Percentiles rank a stretch among this genome's conserved stretches.
These are phyloP conservation scores for Platichthys stellatus DNA, from an alignment of 2,113 vertebrate genomes.

Conservation along the genomic window DNA sequence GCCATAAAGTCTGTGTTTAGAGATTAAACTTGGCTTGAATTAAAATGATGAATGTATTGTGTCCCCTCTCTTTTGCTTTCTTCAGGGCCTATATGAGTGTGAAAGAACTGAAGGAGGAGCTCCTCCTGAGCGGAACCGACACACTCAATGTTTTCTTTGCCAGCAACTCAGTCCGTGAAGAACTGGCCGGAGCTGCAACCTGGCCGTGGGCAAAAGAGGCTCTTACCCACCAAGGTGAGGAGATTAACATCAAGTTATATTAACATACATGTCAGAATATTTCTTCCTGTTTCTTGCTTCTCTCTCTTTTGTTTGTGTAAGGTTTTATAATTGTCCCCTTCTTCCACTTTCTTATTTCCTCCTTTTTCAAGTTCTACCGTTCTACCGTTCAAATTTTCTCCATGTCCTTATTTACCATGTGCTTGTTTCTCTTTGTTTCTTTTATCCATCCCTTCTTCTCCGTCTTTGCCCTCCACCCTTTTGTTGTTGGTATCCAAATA, in stretches of 20 bases:
- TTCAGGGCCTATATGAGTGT: slow-evolving; percentile 94
- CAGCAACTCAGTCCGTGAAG: slow-evolving; percentile 89
- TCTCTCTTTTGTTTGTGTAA: background rate
- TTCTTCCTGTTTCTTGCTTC: background rate
- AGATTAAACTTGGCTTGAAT: background rate
- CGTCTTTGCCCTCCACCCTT: slow-evolving; percentile 25
- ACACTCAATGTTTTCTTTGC: slow-evolving; percentile 97
- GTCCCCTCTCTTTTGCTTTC: background rate
- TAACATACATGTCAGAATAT: no score
- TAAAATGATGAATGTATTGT: background rate
- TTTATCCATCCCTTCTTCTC: background rate
- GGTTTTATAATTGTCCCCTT: background rate
- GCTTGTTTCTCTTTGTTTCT: background rate
- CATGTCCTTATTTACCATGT: no score
- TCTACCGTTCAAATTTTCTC: background rate
- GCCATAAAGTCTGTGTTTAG: no score
- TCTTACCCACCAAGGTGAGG: slow-evolving; percentile 84
- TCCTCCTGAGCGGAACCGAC: slow-evolving; percentile 89
- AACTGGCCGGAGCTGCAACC: slow-evolving; percentile 94
- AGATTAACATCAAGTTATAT: background rate
- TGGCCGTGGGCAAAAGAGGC: slow-evolving; percentile 99
- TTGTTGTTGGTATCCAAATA: slow-evolving; percentile 47
- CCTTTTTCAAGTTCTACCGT: background rate
- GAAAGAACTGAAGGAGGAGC: slow-evolving; percentile 92
- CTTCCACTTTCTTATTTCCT: background rate